Evolutionary conservation across 1,140 invertebrate genomes (phyloP).

Genomic region (Solenopsis fugax): DNA sequence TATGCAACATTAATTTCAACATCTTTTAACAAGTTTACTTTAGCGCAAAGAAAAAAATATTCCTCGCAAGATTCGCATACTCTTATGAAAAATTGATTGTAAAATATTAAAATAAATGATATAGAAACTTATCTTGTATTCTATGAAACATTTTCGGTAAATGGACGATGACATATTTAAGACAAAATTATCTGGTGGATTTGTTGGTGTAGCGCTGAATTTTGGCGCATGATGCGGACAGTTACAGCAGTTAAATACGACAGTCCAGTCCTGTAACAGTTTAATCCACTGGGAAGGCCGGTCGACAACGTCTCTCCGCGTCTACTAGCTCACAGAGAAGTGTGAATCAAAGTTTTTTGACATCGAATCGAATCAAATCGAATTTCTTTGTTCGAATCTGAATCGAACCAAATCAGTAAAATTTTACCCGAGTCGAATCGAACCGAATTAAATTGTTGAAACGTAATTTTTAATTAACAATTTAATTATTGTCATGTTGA

Average conservation of each 20-base stretch:
- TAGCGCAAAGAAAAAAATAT: neutral
- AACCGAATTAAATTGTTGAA: too few relatives aligned
- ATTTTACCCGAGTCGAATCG: too few relatives aligned
- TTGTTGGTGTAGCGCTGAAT: neutral
- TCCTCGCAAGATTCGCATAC: neutral
- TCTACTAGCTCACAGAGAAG: neutral
- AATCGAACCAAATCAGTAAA: too few relatives aligned
- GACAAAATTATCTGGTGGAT: neutral
- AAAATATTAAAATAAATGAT: neutral
- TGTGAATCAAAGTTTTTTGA: too few relatives aligned
- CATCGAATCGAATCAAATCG: too few relatives aligned
- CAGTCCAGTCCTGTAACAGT: conserved; percentile 1
- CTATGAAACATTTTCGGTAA: neutral
- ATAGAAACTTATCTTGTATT: neutral
- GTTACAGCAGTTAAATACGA: conserved; percentile 30
- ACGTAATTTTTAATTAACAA: too few relatives aligned
- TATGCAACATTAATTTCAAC: neutral
- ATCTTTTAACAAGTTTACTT: neutral
- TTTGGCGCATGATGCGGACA: neutral
- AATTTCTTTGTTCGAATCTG: too few relatives aligned
- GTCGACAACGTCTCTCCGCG: neutral
- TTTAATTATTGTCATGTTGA: too few relatives aligned
- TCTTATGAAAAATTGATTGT: neutral
- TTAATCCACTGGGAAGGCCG: conserved; percentile 32
- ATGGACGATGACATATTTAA: conserved; percentile 11